Evolutionary conservation across 2,888 invertebrate species (phyloP).

Genomic region (Eristalinus aeneus): DNA sequence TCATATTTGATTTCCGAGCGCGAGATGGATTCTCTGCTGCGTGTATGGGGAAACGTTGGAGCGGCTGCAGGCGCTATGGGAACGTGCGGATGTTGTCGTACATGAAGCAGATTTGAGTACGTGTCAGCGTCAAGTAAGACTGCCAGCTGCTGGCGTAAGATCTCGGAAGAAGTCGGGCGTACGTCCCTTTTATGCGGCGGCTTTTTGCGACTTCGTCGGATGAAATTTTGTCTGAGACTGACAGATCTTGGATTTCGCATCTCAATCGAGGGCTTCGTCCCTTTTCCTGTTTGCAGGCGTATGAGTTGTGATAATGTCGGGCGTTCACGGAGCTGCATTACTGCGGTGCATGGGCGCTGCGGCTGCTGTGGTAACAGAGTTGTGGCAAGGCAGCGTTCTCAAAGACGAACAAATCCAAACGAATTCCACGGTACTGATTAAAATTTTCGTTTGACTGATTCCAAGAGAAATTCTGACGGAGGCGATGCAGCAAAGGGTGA

Average conservation of each 20-base stretch:
- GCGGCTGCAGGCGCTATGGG: background rate
- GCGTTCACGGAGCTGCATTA: background rate
- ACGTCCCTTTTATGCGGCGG: slow-evolving; percentile 35
- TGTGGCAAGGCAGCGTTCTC: background rate
- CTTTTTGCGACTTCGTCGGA: background rate
- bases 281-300: slow-evolving; percentile 27
- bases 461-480: slow-evolving; percentile 35
- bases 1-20: slow-evolving; percentile 40
- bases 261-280: slow-evolving; percentile 29
- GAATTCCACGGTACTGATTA: slow-evolving; percentile 58
- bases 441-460: slow-evolving; percentile 68
- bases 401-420: slow-evolving; percentile 26
- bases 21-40: slow-evolving; percentile 13
- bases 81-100: slow-evolving; percentile 40
- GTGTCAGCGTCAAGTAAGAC: slow-evolving; percentile 38
- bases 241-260: slow-evolving; percentile 46
- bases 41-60: background rate
- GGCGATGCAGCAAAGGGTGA: background rate
- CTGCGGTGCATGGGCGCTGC: background rate
- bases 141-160: slow-evolving; percentile 12
- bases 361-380: background rate
- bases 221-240: slow-evolving; percentile 49
- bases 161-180: slow-evolving; percentile 39
- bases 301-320: background rate
- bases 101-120: slow-evolving; percentile 34